Evolutionary conservation across 2,888 invertebrate genomes (phyloP), one percentile per base, ranked within the genome.

Genomic region (Erebia epiphron): DNA sequence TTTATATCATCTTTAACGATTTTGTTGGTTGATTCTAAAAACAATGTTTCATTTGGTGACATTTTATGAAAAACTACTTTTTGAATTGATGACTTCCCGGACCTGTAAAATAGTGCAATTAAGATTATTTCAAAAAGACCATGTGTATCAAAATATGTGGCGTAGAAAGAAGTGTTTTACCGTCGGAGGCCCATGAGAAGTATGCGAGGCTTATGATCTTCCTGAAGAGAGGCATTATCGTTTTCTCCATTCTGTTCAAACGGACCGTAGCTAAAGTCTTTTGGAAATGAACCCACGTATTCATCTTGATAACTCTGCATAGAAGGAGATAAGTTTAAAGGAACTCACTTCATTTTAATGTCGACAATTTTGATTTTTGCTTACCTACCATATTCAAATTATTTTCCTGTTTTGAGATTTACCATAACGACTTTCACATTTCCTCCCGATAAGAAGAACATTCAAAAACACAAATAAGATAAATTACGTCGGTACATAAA

Each of bases 31-130:
- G 99, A 99, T 89, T 99, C 99, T 76, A 99, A 93, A 86, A 99
- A 99, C 68, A 99, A 94, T 0, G 99, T 99, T 93, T 99, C 99
- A 92, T 99, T 99, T 1, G 99, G 99, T 2, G 99, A 99, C 98
- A 99, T 99, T 94, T 99, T 99, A 89, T 99, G 99, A 87, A 99
- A 99, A n/a, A 99, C 99, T 5, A 99, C 99, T 94, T 99, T 99
- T 86, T 99, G 98, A 83, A 99, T 99, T 0, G 99, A 99, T 67
- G 99, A 99, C 90, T 99, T 99, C 63, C 99, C 99, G 82, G 99
- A 99, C 87, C 99, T 98, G 84, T 76, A 95, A 95, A 71, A 71
- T 63, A 68, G 21, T 60, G 67, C 13, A 68, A 21, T 52, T 26
- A 54, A 8, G n/a, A 21, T 50, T 13, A 63, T 18, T 54, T 10